Evolutionary conservation across 2,888 invertebrate species (phyloP), one percentile per base, ranked within the genome.

Genomic region (Latrodectus hesperus): DNA sequence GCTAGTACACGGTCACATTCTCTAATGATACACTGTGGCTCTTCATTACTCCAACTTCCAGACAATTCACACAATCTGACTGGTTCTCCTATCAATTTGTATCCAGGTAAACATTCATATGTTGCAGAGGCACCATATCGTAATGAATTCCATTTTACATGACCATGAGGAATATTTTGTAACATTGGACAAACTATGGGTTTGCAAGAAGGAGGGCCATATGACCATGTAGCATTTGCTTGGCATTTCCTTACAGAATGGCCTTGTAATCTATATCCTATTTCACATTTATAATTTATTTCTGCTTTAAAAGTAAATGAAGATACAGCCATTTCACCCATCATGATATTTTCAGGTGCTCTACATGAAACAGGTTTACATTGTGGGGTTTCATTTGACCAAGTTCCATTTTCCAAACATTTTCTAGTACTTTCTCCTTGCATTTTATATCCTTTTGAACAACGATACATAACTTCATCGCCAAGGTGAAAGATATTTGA

Each of bases 351-450:
- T 79, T 82, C 84, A 14, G 88, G 88, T 51, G 80, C 78, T 26
- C 49, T 80, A 53, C 89, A 89, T 9, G 67, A 77, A 38, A 88
- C 73, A 11, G 89, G 80, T 52, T 83, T 78, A 68, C 89, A 89
- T 12, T 72, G 55, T 12, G 91, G 92, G 80, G 91, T 90, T 52
- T 90, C 88, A 22, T 90, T 90, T 3, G 91, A 90, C 92, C 92
- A 92, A 49, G 91, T 91, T 38, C 91, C 91, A 81, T 91, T 91
- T 65, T 90, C 90, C 72, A 90, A 90, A 75, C 92, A 92, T 4
- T 51, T 73, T 12, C 84, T 51, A 5, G 64, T 72, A 6, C 87
- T 55, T 49, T 88, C 88, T 10, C 91, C 91, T 9, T 80, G 81
- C 68, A 91, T 55, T 38, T 78, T 78, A 83, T 89, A 90, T 17